Evolutionary conservation across 2,113 vertebrate species (phyloP), one percentile per base, ranked within the genome.

Genomic region (Tenrec ecaudatus): DNA sequence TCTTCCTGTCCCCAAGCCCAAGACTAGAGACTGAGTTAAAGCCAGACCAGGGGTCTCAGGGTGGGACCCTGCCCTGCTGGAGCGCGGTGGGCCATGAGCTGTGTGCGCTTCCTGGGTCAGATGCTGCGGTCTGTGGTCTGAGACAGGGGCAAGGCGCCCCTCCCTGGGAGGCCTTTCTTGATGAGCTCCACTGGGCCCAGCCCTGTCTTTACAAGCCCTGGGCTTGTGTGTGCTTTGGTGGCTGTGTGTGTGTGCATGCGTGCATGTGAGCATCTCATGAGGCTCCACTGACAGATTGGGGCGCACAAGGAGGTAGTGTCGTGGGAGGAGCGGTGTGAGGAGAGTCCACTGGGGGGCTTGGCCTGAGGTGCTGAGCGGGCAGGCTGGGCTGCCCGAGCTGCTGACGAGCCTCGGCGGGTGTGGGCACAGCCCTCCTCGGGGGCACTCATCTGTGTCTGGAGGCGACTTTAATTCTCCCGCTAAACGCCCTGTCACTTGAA

Each of bases 361-460:
- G 62, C 75, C 25, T 88, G 69, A 36, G 43, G 29, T 84, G 33
- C 57, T n/a, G 57, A 89, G 36, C 19, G 83, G 80, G 15, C 88
- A 83, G 78, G 27, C 60, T 68, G 66, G 82, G 75, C 69, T 36
- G 60, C 64, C 62, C 31, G 69, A 27, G 2, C 17, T n/a, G 89
- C 94, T 94, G 82, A 92, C 2, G 79, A 80, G 92, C 76, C 90
- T 40, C 19, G 68, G 76, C 68, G 69, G 53, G 27, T 75, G 38
- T 81, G 96, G 95, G 96, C 96, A 95, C 82, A 16, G 78, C 80
- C 68, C 92, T 91, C 62, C 0, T 43, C 19, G 1, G 80, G 80
- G 73, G 92, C 80, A 82, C 73, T 96, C 88, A 0, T 31, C 96
- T 86, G 91, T 97, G 95, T 94, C 96, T 64, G 76, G 36, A 90